Conservation (phyloP, 2,888 invertebrate genomes). For the Cotesia congregata region DNA sequence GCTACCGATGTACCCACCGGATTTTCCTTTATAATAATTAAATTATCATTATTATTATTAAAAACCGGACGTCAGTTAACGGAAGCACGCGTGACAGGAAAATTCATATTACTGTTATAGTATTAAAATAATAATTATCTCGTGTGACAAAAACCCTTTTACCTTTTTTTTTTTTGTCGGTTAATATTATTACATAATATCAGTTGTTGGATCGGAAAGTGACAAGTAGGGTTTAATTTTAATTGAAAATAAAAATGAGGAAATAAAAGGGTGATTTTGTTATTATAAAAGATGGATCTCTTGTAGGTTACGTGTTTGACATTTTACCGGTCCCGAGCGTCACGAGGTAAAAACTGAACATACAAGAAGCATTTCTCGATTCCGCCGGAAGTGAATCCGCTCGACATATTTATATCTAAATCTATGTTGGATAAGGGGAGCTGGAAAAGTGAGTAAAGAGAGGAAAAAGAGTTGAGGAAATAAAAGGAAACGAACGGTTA, state of each 20-base stretch:
- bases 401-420: slow-evolving; percentile 28
- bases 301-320: not conserved
- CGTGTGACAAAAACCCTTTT: not conserved
- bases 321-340: not conserved
- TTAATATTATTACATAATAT: not conserved
- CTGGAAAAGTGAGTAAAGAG: slow-evolving; percentile 55
- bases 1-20: slow-evolving; percentile 1
- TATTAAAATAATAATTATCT: not conserved
- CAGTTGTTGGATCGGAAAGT: too few relatives aligned
- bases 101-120: slow-evolving; percentile 9
- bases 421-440: not conserved
- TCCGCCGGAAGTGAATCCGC: slow-evolving; percentile 57
- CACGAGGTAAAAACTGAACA: not conserved
- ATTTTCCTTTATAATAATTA: not conserved
- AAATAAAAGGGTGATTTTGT: not conserved
- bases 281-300: not conserved
- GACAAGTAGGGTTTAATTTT: too few relatives aligned
- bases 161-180: not conserved
- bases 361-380: slow-evolving; percentile 43
- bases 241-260: too few relatives aligned
- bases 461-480: slow-evolving; percentile 44
- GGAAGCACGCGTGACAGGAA: slow-evolving; percentile 14
- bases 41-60: not conserved
- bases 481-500: slow-evolving; percentile 55
- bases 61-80: slow-evolving; percentile 13